Evolutionary conservation across 2,888 invertebrate genomes (phyloP).

Genomic region (Volucella inflata): DNA sequence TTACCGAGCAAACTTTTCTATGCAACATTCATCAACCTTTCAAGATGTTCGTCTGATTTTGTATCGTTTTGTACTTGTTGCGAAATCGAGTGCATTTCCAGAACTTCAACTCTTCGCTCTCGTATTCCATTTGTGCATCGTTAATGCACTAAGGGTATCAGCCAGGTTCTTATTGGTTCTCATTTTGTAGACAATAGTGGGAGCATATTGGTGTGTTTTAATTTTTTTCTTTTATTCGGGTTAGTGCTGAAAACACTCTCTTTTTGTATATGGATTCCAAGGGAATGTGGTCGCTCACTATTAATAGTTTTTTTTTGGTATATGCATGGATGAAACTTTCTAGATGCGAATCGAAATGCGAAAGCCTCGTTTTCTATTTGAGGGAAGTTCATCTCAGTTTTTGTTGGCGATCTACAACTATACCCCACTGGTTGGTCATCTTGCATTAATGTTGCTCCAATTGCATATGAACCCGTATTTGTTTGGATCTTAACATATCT

Average conservation of each 20-base stretch:
- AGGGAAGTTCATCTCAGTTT: not conserved
- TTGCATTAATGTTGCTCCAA: not conserved
- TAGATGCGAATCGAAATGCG: conserved; percentile 32
- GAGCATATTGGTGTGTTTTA: too few species aligned
- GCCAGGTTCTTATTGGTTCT: too few species aligned
- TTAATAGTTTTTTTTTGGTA: conserved; percentile 17
- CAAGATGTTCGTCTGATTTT: too few species aligned
- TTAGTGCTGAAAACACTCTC: not conserved
- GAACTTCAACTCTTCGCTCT: too few species aligned
- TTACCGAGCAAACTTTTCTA: too few species aligned
- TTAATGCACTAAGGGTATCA: too few species aligned
- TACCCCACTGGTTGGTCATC: not conserved
- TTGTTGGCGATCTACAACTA: not conserved
- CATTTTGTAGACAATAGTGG: too few species aligned
- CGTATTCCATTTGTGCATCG: too few species aligned
- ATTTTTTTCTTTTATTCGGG: too few species aligned
- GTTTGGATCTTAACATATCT: not conserved
- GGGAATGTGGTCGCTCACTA: conserved; percentile 31
- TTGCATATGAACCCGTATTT: not conserved
- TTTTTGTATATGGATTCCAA: not conserved
- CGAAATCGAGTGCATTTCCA: too few species aligned
- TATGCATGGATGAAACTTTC: conserved; percentile 35
- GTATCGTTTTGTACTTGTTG: too few species aligned
- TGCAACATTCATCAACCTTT: too few species aligned
- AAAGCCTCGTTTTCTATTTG: conserved; percentile 46